phyloP scores from a whole-genome alignment of 2,797 vertebrate species.

The Platalea minor region DNA sequence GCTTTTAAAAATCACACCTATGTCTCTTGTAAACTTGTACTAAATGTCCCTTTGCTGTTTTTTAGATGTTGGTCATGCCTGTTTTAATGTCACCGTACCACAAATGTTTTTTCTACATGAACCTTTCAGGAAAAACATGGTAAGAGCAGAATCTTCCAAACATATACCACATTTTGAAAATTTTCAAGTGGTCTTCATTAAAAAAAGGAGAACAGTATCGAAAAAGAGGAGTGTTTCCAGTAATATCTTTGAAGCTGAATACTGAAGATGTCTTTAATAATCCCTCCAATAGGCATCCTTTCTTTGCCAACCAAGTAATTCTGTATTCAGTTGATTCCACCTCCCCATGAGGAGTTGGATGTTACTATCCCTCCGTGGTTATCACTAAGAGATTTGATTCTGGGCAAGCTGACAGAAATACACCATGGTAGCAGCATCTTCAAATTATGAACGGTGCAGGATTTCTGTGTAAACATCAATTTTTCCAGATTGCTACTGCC shows the following conservation, averaged over 20 bases:
- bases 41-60: neutral
- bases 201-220: neutral
- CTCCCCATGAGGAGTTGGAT: conserved; percentile 32
- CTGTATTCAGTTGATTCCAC: conserved; percentile 55
- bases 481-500: conserved; percentile 71
- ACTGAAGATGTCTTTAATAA: neutral
- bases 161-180: neutral
- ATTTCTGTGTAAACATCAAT: conserved; percentile 66
- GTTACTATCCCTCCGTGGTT: conserved; percentile 21
- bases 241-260: neutral
- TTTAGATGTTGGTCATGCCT: neutral
- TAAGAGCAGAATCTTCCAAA: neutral
- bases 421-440: conserved; percentile 57
- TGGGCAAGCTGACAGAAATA: conserved; percentile 57
- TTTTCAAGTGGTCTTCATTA: neutral
- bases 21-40: neutral
- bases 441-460: conserved; percentile 38
- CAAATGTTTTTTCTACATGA: neutral
- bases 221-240: neutral
- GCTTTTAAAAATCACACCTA: neutral
- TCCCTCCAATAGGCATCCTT: neutral
- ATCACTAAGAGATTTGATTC: conserved; percentile 67
- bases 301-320: conserved; percentile 15
- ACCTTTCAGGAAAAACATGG: neutral
- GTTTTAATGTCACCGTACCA: neutral